Evolutionary conservation across 2,113 vertebrate genomes (phyloP).

Genomic region (Boulengeromyrus knoepffleri): DNA sequence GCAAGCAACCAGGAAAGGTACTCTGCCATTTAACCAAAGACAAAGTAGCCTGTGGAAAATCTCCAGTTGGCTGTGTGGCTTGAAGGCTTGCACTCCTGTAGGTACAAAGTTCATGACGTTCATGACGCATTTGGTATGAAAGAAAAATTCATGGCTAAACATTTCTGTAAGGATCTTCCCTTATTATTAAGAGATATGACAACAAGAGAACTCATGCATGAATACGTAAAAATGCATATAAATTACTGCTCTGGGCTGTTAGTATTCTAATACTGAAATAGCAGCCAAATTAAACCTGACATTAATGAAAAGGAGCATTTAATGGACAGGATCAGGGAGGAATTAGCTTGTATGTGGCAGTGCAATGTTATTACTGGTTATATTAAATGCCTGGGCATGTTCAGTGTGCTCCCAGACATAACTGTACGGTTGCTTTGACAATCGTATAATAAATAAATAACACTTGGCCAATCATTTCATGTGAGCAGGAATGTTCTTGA

Average conservation of each 20-base stretch:
- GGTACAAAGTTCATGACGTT: neutral
- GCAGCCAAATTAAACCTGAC: neutral
- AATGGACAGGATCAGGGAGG: neutral
- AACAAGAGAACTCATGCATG: neutral
- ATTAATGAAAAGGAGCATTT: neutral
- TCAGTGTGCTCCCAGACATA: neutral
- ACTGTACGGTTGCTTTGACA: neutral
- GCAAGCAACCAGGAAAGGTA: neutral
- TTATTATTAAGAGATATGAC: neutral
- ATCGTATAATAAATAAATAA: conserved; percentile 2
- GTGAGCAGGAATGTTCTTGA: neutral
- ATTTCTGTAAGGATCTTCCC: neutral
- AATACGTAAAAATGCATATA: neutral
- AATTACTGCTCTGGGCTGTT: neutral
- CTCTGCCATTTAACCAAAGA: neutral
- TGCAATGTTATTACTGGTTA: neutral
- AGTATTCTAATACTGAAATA: neutral
- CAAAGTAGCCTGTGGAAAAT: neutral
- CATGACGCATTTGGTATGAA: neutral
- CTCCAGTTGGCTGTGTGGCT: neutral
- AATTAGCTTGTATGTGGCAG: neutral
- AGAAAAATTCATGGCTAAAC: neutral
- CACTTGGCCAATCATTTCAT: neutral
- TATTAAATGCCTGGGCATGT: neutral
- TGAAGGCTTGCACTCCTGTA: neutral